Evolutionary conservation across 2,888 invertebrate genomes (phyloP), one percentile per base, ranked within the genome.

Genomic region (Halocaridina rubra): DNA sequence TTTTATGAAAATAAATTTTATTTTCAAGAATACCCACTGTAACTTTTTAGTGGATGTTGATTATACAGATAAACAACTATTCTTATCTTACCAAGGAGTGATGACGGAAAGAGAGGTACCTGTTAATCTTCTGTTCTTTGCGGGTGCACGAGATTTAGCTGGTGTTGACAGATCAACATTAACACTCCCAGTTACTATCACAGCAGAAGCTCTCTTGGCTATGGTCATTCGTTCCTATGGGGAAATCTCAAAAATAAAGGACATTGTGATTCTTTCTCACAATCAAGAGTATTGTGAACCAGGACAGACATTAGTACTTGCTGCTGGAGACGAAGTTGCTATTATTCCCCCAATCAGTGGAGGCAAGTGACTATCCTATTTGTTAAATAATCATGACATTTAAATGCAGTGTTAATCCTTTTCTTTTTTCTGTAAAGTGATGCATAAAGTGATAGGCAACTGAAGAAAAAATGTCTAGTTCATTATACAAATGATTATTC

Each of bases 291-390:
- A 96, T 89, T 93, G 95, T 87, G 91, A 93, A 19, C 91, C 93
- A 1, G 91, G 92, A 46, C 91, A 92, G 53, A 91, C 91, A 59
- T 91, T 96, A 57, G 90, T 91, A 27, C 91, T 96, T 5, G 92
- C 92, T 57, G 92, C 93, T 30, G 94, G 93, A 87, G 97, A 98
- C 92, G 95, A 94, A 91, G 93, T 98, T 87, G 98, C 98, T 87
- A 93, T 98, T 16, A 98, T 98, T 90, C 98, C 98, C 78, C 98
- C 98, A 0, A 92, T 98, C 76, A 98, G 98, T 91, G 98, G 98
- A 89, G 98, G 98, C 89, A 61, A 39, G 46, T 75, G 22, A 22
- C 57, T n/a, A n/a, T n/a, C n/a, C n/a, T n/a, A n/a, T n/a, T n/a
- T n/a, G n/a, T n/a, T n/a, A n/a, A n/a, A n/a, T n/a, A n/a, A n/a